phyloP scores from a whole-genome alignment of 2,797 vertebrate species.

The Microcaecilia unicolor region DNA sequence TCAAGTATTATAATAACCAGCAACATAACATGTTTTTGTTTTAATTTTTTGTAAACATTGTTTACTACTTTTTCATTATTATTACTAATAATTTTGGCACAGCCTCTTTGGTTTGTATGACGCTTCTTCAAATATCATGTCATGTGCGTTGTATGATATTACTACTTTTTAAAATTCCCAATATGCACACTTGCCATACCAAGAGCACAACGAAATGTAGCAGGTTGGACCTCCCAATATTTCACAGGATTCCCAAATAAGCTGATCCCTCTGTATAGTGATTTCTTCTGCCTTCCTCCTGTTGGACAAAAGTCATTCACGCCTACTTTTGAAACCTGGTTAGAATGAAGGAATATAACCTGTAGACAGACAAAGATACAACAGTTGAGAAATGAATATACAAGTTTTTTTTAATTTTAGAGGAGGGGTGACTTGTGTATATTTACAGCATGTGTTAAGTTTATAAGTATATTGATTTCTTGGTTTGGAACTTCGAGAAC shows the following conservation, averaged over 20 bases:
- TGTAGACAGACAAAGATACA: slow-evolving; percentile 34
- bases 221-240: slow-evolving; percentile 87
- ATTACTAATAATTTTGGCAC: neutral
- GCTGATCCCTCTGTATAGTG: slow-evolving; percentile 82
- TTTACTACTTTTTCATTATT: neutral
- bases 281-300: slow-evolving; percentile 68
- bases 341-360: slow-evolving; percentile 88
- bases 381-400: too few species aligned
- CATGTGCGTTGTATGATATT: too few species aligned
- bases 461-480: too few species aligned
- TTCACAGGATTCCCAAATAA: slow-evolving; percentile 90
- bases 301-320: slow-evolving; percentile 90
- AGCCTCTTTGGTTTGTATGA: neutral
- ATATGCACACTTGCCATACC: slow-evolving; percentile 81
- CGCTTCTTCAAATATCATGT: too few species aligned
- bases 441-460: too few species aligned
- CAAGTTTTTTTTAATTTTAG: too few species aligned
- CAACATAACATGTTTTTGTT: slow-evolving; percentile 14
- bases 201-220: slow-evolving; percentile 82
- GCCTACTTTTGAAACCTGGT: slow-evolving; percentile 80
- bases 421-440: too few species aligned
- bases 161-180: slow-evolving; percentile 77
- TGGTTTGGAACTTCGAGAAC: too few species aligned
- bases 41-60: slow-evolving; percentile 3
- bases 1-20: slow-evolving; percentile 52